Percentiles rank a stretch among this genome's conserved stretches.
Conservation (phyloP, 2,888 invertebrate genomes). For the Stenolophus ochropezus region DNA sequence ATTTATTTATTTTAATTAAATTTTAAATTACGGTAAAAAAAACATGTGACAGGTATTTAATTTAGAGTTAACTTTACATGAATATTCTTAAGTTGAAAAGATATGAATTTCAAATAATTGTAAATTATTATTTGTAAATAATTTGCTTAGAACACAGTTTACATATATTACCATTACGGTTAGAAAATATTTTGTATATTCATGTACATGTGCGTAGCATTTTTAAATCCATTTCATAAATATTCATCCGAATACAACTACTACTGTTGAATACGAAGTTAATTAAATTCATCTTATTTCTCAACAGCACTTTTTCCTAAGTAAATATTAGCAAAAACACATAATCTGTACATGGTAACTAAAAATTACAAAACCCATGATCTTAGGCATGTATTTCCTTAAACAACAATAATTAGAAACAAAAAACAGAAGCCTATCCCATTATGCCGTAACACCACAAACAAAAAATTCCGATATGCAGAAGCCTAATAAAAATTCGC, state of each 20-base stretch:
- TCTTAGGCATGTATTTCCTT: constrained; percentile 24
- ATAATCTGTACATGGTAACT: neutral
- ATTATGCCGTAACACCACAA: constrained; percentile 31
- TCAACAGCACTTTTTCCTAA: neutral
- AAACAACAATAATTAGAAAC: constrained; percentile 33
- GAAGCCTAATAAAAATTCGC: constrained; percentile 46
- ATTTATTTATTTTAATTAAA: no score
- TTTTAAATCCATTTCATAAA: neutral
- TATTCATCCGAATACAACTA: neutral
- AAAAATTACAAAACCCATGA: constrained; percentile 3
- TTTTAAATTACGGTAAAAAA: no score
- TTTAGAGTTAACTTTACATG: no score
- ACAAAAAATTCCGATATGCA: constrained; percentile 34
- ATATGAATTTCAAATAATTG: neutral
- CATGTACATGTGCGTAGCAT: neutral
- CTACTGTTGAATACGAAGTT: neutral
- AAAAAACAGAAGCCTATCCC: constrained; percentile 39
- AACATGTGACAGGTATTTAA: no score
- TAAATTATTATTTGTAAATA: neutral
- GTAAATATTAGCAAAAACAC: constrained; percentile 14
- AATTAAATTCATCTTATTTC: neutral
- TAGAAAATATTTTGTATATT: neutral
- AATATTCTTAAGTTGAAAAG: no score
- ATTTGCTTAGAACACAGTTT: neutral
- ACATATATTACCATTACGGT: neutral